Evolutionary conservation across 2,888 invertebrate species (phyloP).

Genomic region (Mactromeris polynyma): DNA sequence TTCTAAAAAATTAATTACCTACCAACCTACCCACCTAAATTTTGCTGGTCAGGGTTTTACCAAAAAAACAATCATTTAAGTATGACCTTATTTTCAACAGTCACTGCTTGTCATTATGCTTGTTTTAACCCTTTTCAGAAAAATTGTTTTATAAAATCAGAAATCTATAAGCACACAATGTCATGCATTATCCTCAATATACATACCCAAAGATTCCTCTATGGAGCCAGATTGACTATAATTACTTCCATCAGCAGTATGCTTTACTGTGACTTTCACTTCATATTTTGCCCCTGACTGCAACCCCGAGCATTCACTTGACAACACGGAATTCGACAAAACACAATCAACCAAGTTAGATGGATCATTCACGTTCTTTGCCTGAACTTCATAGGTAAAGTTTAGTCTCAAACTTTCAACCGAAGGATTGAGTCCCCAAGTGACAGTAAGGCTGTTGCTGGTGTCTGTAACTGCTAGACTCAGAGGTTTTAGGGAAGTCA

Average conservation of each 20-base stretch:
- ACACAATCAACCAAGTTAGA: neutral
- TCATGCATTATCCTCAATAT: too few relatives aligned
- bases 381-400: neutral
- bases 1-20: too few relatives aligned
- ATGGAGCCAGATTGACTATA: neutral
- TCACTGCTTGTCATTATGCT: too few relatives aligned
- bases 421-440: neutral
- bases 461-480: neutral
- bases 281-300: neutral
- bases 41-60: too few relatives aligned
- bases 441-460: neutral
- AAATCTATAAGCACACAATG: too few relatives aligned
- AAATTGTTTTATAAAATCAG: too few relatives aligned
- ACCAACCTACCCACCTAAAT: too few relatives aligned
- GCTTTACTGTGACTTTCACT: neutral
- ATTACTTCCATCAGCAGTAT: neutral
- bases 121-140: too few relatives aligned
- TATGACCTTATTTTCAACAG: too few relatives aligned
- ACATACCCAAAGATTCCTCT: neutral
- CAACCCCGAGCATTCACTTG: neutral
- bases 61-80: too few relatives aligned
- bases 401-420: neutral
- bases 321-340: neutral
- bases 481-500: neutral
- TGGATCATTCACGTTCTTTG: neutral